A percentile compares a stretch with the other conserved stretches of the same genome.
phyloP scores from a whole-genome alignment of 2,113 vertebrate species.

The Tetrao urogallus region DNA sequence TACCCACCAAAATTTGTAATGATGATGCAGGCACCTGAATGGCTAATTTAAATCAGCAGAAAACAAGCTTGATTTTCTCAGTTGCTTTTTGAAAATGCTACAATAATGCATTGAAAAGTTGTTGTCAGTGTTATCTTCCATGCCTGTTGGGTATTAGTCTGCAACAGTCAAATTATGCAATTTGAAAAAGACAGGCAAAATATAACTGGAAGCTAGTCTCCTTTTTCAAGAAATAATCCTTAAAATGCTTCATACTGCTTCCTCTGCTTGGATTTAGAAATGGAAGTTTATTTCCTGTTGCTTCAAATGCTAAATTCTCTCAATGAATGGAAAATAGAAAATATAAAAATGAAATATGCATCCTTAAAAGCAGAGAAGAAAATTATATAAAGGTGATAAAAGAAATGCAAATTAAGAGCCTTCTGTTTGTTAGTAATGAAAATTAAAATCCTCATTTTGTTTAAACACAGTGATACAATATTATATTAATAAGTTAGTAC shows the following conservation, averaged over 20 bases:
- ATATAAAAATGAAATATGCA: background rate
- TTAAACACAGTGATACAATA: background rate
- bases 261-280: background rate
- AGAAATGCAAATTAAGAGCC: background rate
- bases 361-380: background rate
- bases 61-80: background rate
- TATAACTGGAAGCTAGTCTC: background rate
- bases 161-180: background rate
- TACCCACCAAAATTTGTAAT: background rate
- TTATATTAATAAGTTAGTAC: background rate
- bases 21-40: rapidly evolving
- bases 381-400: background rate
- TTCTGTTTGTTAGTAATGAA: background rate
- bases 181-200: slow-evolving; percentile 9
- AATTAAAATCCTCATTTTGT: background rate
- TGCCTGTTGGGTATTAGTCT: background rate
- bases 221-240: background rate
- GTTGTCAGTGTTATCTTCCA: background rate
- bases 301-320: background rate
- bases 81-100: background rate
- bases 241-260: background rate
- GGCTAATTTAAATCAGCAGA: background rate
- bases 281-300: background rate
- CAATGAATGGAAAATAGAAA: background rate
- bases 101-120: background rate